phyloP scores from a whole-genome alignment of 1,140 invertebrate genomes.

The Lasioglossum albipes region DNA sequence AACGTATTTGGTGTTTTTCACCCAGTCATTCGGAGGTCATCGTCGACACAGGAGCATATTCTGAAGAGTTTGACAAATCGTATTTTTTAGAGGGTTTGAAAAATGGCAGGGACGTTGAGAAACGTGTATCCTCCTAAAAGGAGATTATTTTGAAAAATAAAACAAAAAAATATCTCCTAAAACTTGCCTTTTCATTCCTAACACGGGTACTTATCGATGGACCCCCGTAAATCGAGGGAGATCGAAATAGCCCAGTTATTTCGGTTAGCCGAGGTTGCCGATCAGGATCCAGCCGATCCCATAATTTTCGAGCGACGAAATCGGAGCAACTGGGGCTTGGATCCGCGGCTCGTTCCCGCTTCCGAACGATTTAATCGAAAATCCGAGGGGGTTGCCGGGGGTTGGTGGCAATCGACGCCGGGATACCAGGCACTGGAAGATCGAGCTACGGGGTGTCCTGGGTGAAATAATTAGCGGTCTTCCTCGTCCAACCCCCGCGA shows the following conservation, averaged over 20 bases:
- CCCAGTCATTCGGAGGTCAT: no score
- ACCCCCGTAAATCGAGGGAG: no score
- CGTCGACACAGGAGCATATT: no score
- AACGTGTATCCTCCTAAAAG: no score
- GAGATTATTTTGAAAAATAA: no score
- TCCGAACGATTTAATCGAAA: slow-evolving; percentile 38
- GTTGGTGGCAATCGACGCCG: background rate
- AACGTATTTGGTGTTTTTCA: no score
- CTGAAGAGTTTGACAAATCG: no score
- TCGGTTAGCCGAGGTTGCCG: background rate
- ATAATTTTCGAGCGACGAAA: background rate
- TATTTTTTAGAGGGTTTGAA: no score
- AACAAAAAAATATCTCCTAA: no score
- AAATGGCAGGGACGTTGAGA: no score
- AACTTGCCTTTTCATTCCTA: no score
- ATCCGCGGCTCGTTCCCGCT: background rate
- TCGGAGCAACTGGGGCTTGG: background rate
- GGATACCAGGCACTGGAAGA: background rate
- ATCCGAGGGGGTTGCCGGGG: background rate
- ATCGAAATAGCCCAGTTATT: background rate
- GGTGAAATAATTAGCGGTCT: slow-evolving; percentile 51
- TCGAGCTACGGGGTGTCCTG: slow-evolving; percentile 1
- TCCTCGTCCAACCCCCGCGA: slow-evolving; percentile 75
- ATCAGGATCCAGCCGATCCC: background rate
- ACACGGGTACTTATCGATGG: no score